Evolutionary conservation across 2,113 vertebrate species (phyloP), one percentile per base, ranked within the genome.

Genomic region (Lucifuga dentata): DNA sequence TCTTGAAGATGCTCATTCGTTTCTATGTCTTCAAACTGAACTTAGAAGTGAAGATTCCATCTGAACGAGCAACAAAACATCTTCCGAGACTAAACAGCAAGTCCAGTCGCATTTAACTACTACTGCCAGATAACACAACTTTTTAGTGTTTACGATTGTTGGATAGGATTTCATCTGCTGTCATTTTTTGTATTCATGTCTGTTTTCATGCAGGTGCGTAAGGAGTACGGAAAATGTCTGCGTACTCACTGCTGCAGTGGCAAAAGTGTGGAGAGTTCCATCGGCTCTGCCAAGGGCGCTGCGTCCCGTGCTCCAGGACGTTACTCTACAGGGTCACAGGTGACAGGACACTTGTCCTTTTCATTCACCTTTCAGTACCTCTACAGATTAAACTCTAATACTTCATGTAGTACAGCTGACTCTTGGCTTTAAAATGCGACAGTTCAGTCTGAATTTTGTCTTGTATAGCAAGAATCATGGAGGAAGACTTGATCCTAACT

Each of bases 171-270:
- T n/a, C n/a, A n/a, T n/a, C n/a, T n/a, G n/a, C n/a, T n/a, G n/a
- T n/a, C n/a, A n/a, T n/a, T 6, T 13, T 40, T 5, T 50, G 15
- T 43, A 3, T 45, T 3, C 38, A 2, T 24, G 23, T 9, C 20
- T 10, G 3, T 12, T 39, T 20, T 69, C 32, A 23, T 62, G 52
- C 61, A 99, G 98, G 97, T 99, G 57, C 95, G 97, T 39, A 99
- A 98, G 83, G 98, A 99, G 81, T 98, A 97, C 0, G 97, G 98
- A 15, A 99, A 97, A 90, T 99, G 98, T 60, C 92, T 99, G 69
- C 93, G 96, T 13, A 97, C 96, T 0, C 96, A 98, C 68, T 99
- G 98, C 86, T 99, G 97, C 91, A 98, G 95, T 20, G 94, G 95
- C 6, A 99, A 97, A 92, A 98, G 96, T 78, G 95, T 97, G 86